These are phyloP conservation scores for Dynastes hyllus DNA, from an alignment of 2,888 invertebrate species.

Conservation along the genomic window DNA sequence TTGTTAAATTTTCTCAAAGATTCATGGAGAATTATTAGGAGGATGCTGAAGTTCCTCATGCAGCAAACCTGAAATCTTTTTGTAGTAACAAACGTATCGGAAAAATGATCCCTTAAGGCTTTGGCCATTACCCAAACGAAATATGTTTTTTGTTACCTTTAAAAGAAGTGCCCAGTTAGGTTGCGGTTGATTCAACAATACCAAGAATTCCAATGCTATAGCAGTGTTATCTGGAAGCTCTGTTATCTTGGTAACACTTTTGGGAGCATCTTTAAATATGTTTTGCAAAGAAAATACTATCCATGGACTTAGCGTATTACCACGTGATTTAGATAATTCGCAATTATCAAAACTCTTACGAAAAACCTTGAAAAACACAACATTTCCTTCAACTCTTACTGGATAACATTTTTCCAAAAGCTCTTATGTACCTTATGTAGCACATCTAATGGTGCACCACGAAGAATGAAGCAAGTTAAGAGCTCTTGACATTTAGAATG, in stretches of 20 bases:
- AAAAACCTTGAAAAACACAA: conserved; percentile 69
- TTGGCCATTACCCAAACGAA: no score
- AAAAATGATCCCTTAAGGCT: no score
- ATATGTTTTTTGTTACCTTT: conserved; percentile 73
- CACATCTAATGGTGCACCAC: conserved; percentile 84
- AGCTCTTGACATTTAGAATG: conserved; percentile 89
- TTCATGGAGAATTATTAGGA: conserved; percentile 75
- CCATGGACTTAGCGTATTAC: conserved; percentile 79
- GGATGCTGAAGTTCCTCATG: conserved; percentile 81
- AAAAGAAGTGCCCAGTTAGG: conserved; percentile 84
- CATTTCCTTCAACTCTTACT: no score
- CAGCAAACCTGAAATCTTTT: conserved; percentile 75
- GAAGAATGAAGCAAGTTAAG: conserved; percentile 81
- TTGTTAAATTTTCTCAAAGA: conserved; percentile 72
- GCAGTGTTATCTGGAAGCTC: conserved; percentile 77
- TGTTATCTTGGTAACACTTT: conserved; percentile 68
- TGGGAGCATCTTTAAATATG: conserved; percentile 73
- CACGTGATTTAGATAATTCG: conserved; percentile 74
- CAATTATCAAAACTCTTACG: conserved; percentile 75
- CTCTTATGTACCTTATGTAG: conserved; percentile 79
- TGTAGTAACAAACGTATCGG: no score
- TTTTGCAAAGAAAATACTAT: conserved; percentile 80
- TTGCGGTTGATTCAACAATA: conserved; percentile 84
- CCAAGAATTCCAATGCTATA: conserved; percentile 81
- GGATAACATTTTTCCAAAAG: background rate